Evolutionary conservation across 2,888 invertebrate species (phyloP), one percentile per base, ranked within the genome.

Genomic region (Ectemnius continuus): DNA sequence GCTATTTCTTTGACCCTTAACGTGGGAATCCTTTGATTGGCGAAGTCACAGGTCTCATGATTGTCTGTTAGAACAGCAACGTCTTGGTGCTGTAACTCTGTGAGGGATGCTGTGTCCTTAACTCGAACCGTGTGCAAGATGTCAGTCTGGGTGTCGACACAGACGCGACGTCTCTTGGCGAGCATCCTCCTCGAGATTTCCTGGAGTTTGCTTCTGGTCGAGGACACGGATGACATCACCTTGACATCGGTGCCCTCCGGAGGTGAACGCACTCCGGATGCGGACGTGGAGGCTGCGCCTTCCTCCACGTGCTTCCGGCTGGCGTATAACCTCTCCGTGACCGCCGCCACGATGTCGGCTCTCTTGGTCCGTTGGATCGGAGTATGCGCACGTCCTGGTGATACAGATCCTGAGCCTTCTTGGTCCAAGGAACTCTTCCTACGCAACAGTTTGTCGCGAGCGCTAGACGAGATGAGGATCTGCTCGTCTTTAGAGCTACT

Each of bases 311-410:
- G 73, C 62, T 88, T 89, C 46, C 85, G 88, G 52, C 86, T 94
- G 0, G 93, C 92, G 86, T 95, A 95, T 14, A 95, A 90, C 81
- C 95, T 91, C 81, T 94, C 93, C 2, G 95, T 95, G 2, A 95
- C 95, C 0, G 94, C 94, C 3, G 95, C 94, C 2, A 95, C 94
- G 64, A 95, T 94, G 89, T 94, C 94, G 20, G 94, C 93, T 84
- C 94, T 91, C 86, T 92, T 84, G 1, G 85, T 78, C 28, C 87
- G 83, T 63, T 88, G 88, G 26, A 89, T 88, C 3, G 84, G 84
- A 14, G 87, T 87, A 66, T 88, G 86, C 20, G 79, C 52, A 20
- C 82, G 84, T 1, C 72, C 58, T 0, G 78, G 66, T 3, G 65
- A 26, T 3, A 76, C 46, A 6, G 36, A 36, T 36, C 36, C 36